Conservation (phyloP, 2,888 invertebrate species). For the Lochmaea capreae region DNA sequence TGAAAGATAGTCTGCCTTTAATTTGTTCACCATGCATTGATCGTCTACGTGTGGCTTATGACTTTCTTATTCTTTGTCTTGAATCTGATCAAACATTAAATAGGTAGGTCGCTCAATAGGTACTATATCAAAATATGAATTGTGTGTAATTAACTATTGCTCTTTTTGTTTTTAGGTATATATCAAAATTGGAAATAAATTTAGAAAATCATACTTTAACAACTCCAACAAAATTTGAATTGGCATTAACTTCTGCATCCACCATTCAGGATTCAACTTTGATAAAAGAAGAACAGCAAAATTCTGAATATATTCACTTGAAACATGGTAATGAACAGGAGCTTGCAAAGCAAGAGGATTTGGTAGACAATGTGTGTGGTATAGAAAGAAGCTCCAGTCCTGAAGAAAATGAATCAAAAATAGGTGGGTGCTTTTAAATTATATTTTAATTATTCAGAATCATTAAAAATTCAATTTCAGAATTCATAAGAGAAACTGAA, state of each 20-base stretch:
- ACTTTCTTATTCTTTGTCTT: slow-evolving; percentile 59
- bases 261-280: slow-evolving; percentile 50
- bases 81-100: slow-evolving; percentile 59
- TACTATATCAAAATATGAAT: too few relatives aligned
- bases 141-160: background rate
- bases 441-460: background rate
- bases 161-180: slow-evolving; percentile 15
- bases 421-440: slow-evolving; percentile 17
- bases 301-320: slow-evolving; percentile 60
- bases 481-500: slow-evolving; percentile 15
- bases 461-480: slow-evolving; percentile 1
- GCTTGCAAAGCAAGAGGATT: slow-evolving; percentile 52
- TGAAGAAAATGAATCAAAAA: slow-evolving; percentile 46
- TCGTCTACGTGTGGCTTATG: slow-evolving; percentile 59
- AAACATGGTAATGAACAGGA: slow-evolving; percentile 62
- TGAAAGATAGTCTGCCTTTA: slow-evolving; percentile 58
- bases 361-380: slow-evolving; percentile 48
- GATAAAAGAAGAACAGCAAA: slow-evolving; percentile 57
- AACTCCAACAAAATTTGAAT: slow-evolving; percentile 58
- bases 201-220: slow-evolving; percentile 44
- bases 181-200: slow-evolving; percentile 27
- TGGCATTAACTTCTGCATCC: slow-evolving; percentile 47
- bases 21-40: slow-evolving; percentile 61
- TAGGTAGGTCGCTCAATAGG: slow-evolving; percentile 41
- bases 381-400: slow-evolving; percentile 47